Base-by-base conservation (phyloP, 2,113 vertebrate species). In the Nannobrachium achirus region DNA sequence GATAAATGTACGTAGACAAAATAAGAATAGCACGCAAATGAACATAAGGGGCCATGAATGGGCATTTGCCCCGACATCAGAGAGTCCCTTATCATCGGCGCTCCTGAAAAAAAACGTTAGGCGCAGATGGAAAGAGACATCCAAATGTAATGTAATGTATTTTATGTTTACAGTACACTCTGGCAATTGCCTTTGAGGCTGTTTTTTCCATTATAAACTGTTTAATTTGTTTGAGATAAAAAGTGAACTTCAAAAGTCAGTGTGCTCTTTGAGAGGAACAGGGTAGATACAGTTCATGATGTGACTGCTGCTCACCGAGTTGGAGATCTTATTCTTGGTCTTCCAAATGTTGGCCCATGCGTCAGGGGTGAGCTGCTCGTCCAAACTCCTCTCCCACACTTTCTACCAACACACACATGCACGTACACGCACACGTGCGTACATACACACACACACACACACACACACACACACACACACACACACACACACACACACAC, bases 341-440 rank as follows among this genome's bases (percentile, higher is more conserved):
- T 93, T 93, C 91, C 92, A 92, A 72, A 93, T 92, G 65, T 90
- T 90, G 79, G 92, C 91, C 91, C 92, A 92, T 69, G 91, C 88
- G 56, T 93, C 90, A 51, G 92, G 91, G 42, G 89, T 90, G 51
- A 93, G 84, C 89, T 92, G 92, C 60, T 93, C 93, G 9, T 93
- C 91, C 69, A 91, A 71, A 73, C 84, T 88, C 56, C 91, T 86
- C 86, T 92, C 92, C 92, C 93, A 93, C 72, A 91, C 89, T 87
- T 93, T 93, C 93, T 93, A 83, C 40, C 67, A 67, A 76, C 79
- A 71, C 69, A 71, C 66, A 72, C 46, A 63, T 55, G 64, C 70
- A 68, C 59, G 58, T 18, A 42, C 65, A 14, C 10, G 25, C 33
- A 66, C 45, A 40, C 50, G 58, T 60, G 71, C 58, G 71, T 38